Evolutionary conservation across 2,888 invertebrate species (phyloP).

Genomic region (Muscina levida): DNA sequence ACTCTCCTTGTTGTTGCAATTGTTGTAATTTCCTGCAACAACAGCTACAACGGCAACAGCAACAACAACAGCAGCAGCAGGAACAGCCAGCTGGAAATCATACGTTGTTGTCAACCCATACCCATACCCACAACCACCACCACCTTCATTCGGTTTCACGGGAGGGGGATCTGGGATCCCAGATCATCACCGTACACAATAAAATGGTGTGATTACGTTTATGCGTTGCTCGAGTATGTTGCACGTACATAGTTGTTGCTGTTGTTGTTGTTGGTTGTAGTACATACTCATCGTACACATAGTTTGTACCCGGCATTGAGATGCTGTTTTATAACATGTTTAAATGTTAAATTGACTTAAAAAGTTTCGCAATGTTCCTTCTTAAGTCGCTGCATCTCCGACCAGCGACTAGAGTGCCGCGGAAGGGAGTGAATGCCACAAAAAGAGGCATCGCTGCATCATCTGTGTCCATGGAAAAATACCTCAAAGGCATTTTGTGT

Average conservation of each 20-base stretch:
- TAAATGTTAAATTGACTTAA: conserved; percentile 66
- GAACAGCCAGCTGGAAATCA: conserved; percentile 47
- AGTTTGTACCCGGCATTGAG: conserved; percentile 44
- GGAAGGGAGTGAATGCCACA: too few species aligned
- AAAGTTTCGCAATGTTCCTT: conserved; percentile 62
- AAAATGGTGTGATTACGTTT: conserved; percentile 62
- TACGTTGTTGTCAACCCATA: conserved; percentile 61
- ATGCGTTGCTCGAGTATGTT: conserved; percentile 54
- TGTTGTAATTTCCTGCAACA: conserved; percentile 46
- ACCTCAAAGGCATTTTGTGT: conserved; percentile 32
- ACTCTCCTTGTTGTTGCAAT: conserved; percentile 52
- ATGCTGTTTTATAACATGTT: conserved; percentile 64
- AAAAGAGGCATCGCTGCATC: conserved; percentile 18
- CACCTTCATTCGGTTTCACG: conserved; percentile 26
- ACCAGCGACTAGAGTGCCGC: background rate
- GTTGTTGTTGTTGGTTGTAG: conserved; percentile 12
- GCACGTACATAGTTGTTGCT: conserved; percentile 3
- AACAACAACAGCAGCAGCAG: background rate
- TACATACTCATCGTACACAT: conserved; percentile 34
- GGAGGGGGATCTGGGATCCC: conserved; percentile 2
- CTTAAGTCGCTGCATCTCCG: conserved; percentile 1
- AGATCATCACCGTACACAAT: conserved; percentile 50
- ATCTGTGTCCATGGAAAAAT: conserved; percentile 29
- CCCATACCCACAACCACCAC: conserved; percentile 37
- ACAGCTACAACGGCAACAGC: too few species aligned